Base-by-base conservation (phyloP, 2,113 vertebrate species). In the Percopsis transmontana region DNA sequence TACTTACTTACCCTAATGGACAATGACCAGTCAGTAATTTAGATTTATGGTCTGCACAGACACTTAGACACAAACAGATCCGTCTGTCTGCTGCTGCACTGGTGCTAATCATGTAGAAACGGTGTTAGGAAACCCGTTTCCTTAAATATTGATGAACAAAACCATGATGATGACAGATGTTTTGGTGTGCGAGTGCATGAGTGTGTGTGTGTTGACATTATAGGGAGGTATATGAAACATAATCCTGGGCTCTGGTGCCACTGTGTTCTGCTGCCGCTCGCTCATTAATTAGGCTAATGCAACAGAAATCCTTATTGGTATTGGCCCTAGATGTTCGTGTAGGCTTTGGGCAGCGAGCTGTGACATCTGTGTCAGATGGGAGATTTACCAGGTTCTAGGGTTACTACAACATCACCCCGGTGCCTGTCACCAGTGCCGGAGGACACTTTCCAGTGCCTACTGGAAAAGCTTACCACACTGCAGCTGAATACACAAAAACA, bases 251-350 rank as follows among this genome's bases (percentile, higher is more conserved):
- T 75, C 71, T 70, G 70, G 19, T 76, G 58, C 44, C 62, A 19
- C 23, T 50, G n/a, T 55, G 69, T 60, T 47, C 19, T 66, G 77
- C 67, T 76, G 77, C 72, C 60, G 10, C 67, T 76, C 74, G 58
- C 66, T 48, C 65, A 54, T 58, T 90, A 90, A 90, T 91, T 88
- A 90, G 88, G 88, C 85, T 89, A 90, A 90, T 90, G 86, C 82
- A 85, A 18, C 60, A 62, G 41, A 69, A 50, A 62, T 80, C 78
- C 76, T 84, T 84, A 87, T 85, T 87, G 71, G 64, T 45, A 58
- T 53, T 57, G 66, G 51, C 52, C 61, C 63, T 5, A 16, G 15
- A 41, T 47, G 20, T 44, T 9, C 24, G 21, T 48, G 44, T 62
- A 19, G 24, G 42, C 61, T n/a, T 67, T 8, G 52, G 66, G 58